Evolutionary conservation across 2,888 invertebrate genomes (phyloP).

Genomic region (Caenorhabditis afra): DNA sequence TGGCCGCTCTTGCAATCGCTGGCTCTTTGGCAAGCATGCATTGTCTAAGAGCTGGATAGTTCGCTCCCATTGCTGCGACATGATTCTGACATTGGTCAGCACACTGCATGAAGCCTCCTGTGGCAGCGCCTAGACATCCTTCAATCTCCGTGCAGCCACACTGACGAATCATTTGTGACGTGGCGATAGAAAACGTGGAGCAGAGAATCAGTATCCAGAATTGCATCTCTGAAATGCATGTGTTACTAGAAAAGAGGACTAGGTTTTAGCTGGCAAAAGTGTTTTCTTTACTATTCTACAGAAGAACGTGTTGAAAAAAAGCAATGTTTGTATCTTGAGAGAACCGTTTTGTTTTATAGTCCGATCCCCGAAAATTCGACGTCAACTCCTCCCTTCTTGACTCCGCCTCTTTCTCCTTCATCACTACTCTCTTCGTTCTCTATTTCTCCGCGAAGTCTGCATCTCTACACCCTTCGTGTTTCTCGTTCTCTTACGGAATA

Average conservation of each 20-base stretch:
- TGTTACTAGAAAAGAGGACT: no score
- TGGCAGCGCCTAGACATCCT: slow-evolving; percentile 62
- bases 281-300: no score
- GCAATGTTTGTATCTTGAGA: no score
- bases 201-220: slow-evolving; percentile 20
- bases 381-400: no score
- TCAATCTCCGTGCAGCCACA: slow-evolving; percentile 73
- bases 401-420: no score
- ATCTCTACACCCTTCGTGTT: no score
- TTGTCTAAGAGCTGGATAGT: slow-evolving; percentile 69
- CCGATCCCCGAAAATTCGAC: no score
- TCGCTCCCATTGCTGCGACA: slow-evolving; percentile 73
- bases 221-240: slow-evolving; percentile 21
- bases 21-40: slow-evolving; percentile 72
- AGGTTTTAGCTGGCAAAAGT: no score
- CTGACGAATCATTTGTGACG: slow-evolving; percentile 72
- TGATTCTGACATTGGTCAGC: slow-evolving; percentile 77
- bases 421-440: no score
- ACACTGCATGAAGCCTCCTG: slow-evolving; percentile 71
- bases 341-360: no score
- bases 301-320: no score
- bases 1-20: slow-evolving; percentile 65
- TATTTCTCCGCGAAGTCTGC: no score
- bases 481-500: background rate
- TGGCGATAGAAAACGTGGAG: slow-evolving; percentile 14